Base-by-base conservation (phyloP, 1,140 invertebrate species). In the Kradibia gibbosae region DNA sequence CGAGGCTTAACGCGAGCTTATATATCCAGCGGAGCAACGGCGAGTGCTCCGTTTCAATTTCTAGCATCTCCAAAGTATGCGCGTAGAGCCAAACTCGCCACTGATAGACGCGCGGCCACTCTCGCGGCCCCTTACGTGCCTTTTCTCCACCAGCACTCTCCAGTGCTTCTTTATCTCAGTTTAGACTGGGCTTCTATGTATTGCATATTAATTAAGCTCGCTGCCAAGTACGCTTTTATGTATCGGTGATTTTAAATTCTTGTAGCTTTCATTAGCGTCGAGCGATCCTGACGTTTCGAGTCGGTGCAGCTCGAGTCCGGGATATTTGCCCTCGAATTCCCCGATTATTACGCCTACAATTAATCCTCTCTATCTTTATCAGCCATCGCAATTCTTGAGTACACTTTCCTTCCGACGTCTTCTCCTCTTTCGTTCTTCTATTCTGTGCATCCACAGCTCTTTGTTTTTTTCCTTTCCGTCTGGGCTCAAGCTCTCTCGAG, bases 401-500 rank as follows among this genome's bases (percentile, higher is more conserved):
- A 15, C 36, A 55, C 34, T 28, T 53, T 74, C n/a, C 57, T 78
- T 78, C 77, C 71, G 48, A 71, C 50, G 77, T 71, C 65, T 36
- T 53, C 76, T 78, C 76, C 31, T 67, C 62, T 53, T 67, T 53
- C 62, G 42, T 15, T 65, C 74, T 39, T n/a, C 62, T 5, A 20
- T 39, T 39, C 4, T 34, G 4, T 36, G 62, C 13, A 36, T 65
- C 62, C n/a, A 39, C 34, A 15, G n/a, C 48, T 55, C 65, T 67
- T 42, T 50, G 13, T 55, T 15, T 55, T 39, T 75, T 75, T 75
- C 48, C 60, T 17, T 48, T 22, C 39, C n/a, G 65, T 50, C 42
- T 34, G 48, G 25, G 65, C 39, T 39, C 78, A 71, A 22, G 28
- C 42, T 71, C 45, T 81, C 79, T 81, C 79, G 60, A 81, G 71